Percentiles rank a stretch among this genome's conserved stretches.
phyloP scores from a whole-genome alignment of 2,113 vertebrate genomes.

The Periophthalmodon schlosseri region DNA sequence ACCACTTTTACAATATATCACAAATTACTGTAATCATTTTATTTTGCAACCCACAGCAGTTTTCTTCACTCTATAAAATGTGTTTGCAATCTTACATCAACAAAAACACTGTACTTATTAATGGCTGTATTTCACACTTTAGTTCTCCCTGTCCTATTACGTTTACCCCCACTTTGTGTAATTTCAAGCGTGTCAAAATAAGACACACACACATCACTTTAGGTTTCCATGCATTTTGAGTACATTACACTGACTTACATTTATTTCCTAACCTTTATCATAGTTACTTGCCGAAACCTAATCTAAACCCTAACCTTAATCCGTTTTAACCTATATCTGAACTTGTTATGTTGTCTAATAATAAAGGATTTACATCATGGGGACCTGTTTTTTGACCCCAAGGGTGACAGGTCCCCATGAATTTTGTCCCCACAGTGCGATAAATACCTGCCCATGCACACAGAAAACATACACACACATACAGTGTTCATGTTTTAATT shows the following conservation, averaged over 20 bases:
- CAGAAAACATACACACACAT: conserved; percentile 7
- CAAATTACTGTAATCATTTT: neutral
- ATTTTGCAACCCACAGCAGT: conserved; percentile 35
- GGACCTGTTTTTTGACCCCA: neutral
- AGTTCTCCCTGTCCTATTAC: conserved; percentile 47
- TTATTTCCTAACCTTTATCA: neutral
- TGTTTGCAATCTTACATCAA: conserved; percentile 35
- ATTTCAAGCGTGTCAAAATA: conserved; percentile 54
- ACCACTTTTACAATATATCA: neutral
- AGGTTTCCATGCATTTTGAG: neutral
- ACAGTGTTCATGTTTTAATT: conserved; percentile 58
- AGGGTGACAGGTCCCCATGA: neutral
- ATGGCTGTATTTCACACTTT: conserved; percentile 39
- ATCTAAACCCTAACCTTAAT: neutral
- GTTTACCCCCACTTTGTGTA: conserved; percentile 36
- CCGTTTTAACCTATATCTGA: no score
- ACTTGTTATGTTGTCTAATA: neutral
- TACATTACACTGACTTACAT: neutral
- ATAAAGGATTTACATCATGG: neutral
- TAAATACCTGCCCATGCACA: conserved; percentile 1
- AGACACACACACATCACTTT: conserved; percentile 15
- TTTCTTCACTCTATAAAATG: conserved; percentile 30
- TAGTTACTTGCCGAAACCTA: neutral
- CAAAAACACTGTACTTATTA: conserved; percentile 21
- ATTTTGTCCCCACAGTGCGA: neutral